Conservation (phyloP, 2,888 invertebrate species). For the Oligia strigilis region DNA sequence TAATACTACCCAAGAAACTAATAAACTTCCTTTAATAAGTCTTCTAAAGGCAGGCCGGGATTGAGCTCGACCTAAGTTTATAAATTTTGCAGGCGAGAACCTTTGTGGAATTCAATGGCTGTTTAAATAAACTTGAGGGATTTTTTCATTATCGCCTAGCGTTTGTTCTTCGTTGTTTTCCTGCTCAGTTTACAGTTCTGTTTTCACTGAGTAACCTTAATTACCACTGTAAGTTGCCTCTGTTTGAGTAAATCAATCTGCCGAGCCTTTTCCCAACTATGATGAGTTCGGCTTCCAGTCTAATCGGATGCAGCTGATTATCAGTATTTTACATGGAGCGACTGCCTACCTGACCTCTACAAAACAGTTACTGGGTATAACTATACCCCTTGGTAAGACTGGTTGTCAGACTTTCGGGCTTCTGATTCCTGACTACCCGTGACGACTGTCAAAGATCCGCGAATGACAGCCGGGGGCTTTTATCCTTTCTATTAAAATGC, state of each 20-base stretch:
- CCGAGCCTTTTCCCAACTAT: neutral
- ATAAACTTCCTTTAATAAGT: conserved; percentile 21
- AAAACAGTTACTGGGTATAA: neutral
- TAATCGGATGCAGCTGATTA: neutral
- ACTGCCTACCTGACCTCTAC: neutral
- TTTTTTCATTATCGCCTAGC: conserved; percentile 36
- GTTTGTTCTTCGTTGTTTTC: conserved; percentile 20
- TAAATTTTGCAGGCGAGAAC: conserved; percentile 34
- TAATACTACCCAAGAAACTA: conserved; percentile 3
- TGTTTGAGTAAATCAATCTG: conserved; percentile 20
- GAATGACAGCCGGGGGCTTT: too few relatives aligned
- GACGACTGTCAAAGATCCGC: neutral
- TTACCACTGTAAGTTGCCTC: conserved; percentile 9
- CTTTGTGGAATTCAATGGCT: conserved; percentile 14
- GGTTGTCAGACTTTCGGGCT: neutral
- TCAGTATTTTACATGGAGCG: too few relatives aligned
- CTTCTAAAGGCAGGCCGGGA: neutral
- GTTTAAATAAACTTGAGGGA: conserved; percentile 30
- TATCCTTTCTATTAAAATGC: too few relatives aligned
- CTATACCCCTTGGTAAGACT: neutral
- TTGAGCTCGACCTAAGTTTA: conserved; percentile 11
- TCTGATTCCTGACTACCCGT: neutral
- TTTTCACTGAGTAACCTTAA: conserved; percentile 30
- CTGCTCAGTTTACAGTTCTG: conserved; percentile 20
- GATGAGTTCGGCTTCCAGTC: neutral